These are phyloP conservation scores for Clarias batrachus DNA, from an alignment of 2,113 vertebrate genomes.

Conservation along the genomic window DNA sequence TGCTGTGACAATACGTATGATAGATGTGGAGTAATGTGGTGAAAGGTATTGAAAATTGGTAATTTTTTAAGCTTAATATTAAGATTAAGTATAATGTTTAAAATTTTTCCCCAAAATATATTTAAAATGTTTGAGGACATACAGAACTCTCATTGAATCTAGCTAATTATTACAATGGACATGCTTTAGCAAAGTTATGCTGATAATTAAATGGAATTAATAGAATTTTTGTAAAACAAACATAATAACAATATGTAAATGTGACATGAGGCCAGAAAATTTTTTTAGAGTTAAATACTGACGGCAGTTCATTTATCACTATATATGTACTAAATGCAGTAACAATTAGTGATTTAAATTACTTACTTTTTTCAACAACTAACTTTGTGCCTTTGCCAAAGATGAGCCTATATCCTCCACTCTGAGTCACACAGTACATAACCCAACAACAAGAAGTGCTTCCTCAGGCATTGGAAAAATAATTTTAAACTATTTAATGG, in stretches of 20 bases:
- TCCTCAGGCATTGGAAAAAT: background rate
- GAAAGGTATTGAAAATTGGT: background rate
- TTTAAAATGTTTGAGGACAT: background rate
- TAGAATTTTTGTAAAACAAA: no score
- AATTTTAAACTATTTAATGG: background rate
- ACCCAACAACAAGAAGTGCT: constrained; percentile 15
- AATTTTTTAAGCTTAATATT: background rate
- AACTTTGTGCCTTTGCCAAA: constrained; percentile 36
- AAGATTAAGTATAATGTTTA: no score
- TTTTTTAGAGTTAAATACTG: background rate
- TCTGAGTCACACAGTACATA: constrained; percentile 32
- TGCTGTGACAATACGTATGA: background rate
- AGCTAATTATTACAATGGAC: background rate
- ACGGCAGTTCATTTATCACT: background rate
- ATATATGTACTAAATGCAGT: background rate
- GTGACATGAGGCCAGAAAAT: no score
- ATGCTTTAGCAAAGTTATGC: no score
- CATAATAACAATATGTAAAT: no score
- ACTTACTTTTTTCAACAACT: constrained; percentile 39
- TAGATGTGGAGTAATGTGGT: background rate
- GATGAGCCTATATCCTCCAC: constrained; percentile 31
- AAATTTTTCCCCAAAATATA: background rate
- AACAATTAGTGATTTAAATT: background rate
- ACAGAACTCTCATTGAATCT: background rate
- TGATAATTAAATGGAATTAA: no score